Evolutionary conservation across 2,888 invertebrate species (phyloP), one percentile per base, ranked within the genome.

Genomic region (Apoda limacodes): DNA sequence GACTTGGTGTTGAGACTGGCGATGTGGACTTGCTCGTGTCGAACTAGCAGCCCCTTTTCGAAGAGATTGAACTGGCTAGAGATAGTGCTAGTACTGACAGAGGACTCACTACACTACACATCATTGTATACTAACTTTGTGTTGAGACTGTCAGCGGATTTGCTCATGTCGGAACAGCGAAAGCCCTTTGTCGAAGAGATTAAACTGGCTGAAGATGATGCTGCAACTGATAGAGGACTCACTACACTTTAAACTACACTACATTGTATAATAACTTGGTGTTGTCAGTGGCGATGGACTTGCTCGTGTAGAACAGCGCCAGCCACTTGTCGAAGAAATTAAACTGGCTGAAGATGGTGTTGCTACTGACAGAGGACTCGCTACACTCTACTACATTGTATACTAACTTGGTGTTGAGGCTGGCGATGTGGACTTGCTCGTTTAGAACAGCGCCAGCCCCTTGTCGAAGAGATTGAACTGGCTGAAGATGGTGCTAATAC

Each of bases 91-190:
- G n/a, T n/a, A n/a, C n/a, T n/a, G n/a, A n/a, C n/a, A n/a, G n/a
- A n/a, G n/a, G n/a, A n/a, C n/a, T n/a, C 22, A 15, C 7, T 7
- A 13, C 19, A 15, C 13, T 9, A 25, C 7, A 15, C 24, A 9
- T n/a, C 10, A 3, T 3, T 3, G 5, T 3, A 14, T 27, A 1
- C 14, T 39, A 2, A 50, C 54, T 48, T 54, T 32, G 44, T 43
- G 38, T 47, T 50, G 12, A 48, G 39, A 1, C 43, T 31, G 9
- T 43, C 35, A 13, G 60, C 43, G 12, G 48, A 58, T 31, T 64
- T 67, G 47, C 46, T 64, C 46, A 74, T 75, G 45, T 74, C 72
- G 47, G n/a, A 74, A 72, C 3, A 72, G 48, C 17, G 66, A 60
- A 1, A 67, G 40, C 0, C 67, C 68, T 47, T 67, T 70, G 48